Base-by-base conservation (phyloP, 2,888 invertebrate species). In the Vesta saturnalis region DNA sequence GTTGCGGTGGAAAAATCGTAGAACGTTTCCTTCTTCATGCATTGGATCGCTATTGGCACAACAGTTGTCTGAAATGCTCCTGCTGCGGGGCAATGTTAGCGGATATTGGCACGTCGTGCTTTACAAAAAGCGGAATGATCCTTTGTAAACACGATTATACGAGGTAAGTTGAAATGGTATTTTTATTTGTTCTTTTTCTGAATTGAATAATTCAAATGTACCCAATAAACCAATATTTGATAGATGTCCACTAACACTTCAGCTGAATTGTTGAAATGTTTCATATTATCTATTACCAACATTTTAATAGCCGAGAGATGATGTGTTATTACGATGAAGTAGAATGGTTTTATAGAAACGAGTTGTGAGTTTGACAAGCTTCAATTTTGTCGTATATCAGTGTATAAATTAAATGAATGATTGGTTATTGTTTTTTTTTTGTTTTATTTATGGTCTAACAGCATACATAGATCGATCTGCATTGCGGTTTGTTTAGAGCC, bases 41-140 rank as follows among this genome's bases (percentile, higher is more conserved):
- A 77, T 88, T 96, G 83, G 96, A 97, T 88, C 89, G 95, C 84
- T 96, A 95, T 86, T 97, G 97, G 97, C 97, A 97, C 87, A 95
- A 95, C 87, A 91, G 92, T 78, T 97, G 97, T 85, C 90, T 97
- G 80, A 97, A 96, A 87, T 97, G 97, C 88, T 91, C 94, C 82
- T 94, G 92, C 86, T 97, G 97, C 85, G 92, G 92, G 75, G 92
- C 93, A 75, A 92, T 92, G 83, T 88, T 97, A 77, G 96, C 95
- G 80, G 96, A 97, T 84, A 92, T 96, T 85, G 96, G 95, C 73
- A 88, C 91, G 74, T 94, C 95, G 81, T 97, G 96, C 88, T 97
- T 94, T 87, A 93, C 94, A 85, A 94, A 94, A 87, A 92, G 93
- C 74, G 94, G 94, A 79, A 94, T 97, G 93, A 95, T 97, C 85